Base-by-base conservation (phyloP, 2,113 vertebrate species). In the Azemiops feae region DNA sequence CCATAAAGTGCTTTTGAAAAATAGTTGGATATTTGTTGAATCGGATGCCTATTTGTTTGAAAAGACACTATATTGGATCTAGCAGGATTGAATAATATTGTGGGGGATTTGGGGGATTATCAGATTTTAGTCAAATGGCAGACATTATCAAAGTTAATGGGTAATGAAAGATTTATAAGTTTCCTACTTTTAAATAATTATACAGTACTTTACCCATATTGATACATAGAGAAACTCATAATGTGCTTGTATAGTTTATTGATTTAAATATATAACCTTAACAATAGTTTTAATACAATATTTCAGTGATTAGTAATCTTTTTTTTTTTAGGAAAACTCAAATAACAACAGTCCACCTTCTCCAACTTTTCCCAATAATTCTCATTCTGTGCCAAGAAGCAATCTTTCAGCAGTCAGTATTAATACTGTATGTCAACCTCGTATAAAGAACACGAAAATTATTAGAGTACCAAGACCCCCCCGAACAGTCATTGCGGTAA, bases 391-490 rank as follows among this genome's bases (percentile, higher is more conserved):
- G 39, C 93, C 97, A 97, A 97, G 98, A 97, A 98, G 97, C 55
- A 98, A 98, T 96, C 95, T 99, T 39, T 97, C 98, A 3, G 96
- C 98, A 52, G 98, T 98, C 96, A 99, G 97, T 96, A 98, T 99
- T 97, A 99, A 98, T 96, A 98, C 98, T 0, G 98, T 98, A 91
- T 96, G 96, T 92, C 98, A 98, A 92, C 94, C 98, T 0, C 97
- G 98, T 14, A 96, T 97, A 74, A 96, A 97, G 85, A 98, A 96
- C 60, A 98, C 96, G 54, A 98, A 98, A 97, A 99, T 98, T 93
- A 91, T 97, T 89, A 98, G 99, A 97, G 97, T 97, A 55, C 98
- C 98, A 0, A 98, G 98, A 47, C 95, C 97, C 27, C 96, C 98
- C 93, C 97, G 98, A 96, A 98, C 97, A 93, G 97, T 98, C 22